Base-by-base conservation (phyloP, 2,888 invertebrate species). In the Idaea straminata region DNA sequence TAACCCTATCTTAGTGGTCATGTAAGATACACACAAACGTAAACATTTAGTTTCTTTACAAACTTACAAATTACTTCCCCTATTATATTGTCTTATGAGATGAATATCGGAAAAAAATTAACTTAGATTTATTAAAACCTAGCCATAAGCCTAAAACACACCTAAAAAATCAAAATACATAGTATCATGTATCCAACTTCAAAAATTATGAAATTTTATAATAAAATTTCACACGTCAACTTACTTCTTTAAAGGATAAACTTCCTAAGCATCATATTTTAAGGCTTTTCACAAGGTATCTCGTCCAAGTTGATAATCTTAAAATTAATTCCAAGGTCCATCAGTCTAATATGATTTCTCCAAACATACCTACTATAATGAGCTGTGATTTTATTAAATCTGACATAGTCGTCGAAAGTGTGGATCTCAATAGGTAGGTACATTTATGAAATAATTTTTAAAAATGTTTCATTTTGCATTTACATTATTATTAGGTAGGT, bases 1-100 rank as follows among this genome's bases (percentile, higher is more conserved):
- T 94, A 69, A 94, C 91, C 70, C 94, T 94, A 62, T 93, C 94
- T 65, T 94, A 94, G 84, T 92, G 94, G 25, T 25, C 25, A 25
- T 25, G 25, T 25, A 25, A 1, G 25, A 25, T 25, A 71, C 67
- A 64, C 69, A 67, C 62, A 64, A 69, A 67, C 64, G 69, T 64
- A 69, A 68, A 71, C 67, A 72, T 62, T 66, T 71, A 47, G 47
- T 47, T 47, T 47, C 47, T 47, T 36, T 47, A 47, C 47, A 47
- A 47, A 47, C 47, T 47, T 10, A 25, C 25, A 25, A 25, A 25
- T 25, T 25, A 25, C 25, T 25, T 25, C 25, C 25, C 25, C 25
- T 25, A 25, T 25, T 25, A 25, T 25, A 25, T 25, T 25, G 25
- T 3, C 25, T 25, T 25, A 25, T 25, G 25, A 25, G 25, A 25